Percentiles rank a stretch among this genome's conserved stretches.
These are phyloP conservation scores for Eucriotettix oculatus DNA, from an alignment of 2,888 invertebrate species.

Conservation along the genomic window DNA sequence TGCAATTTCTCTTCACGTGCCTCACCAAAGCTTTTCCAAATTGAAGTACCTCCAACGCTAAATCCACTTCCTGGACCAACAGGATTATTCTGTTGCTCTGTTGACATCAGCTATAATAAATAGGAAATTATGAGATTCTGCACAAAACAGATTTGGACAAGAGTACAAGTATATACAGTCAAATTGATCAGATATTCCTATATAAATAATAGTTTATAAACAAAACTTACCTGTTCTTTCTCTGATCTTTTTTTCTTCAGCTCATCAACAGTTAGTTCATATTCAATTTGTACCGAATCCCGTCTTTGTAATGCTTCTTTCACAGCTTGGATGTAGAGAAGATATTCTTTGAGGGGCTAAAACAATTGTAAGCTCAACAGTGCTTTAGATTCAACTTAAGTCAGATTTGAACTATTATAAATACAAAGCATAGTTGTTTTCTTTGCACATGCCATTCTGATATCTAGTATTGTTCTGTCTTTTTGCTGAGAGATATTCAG, in stretches of 20 bases:
- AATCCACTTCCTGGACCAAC: not conserved
- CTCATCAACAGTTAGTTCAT: slow-evolving; percentile 44
- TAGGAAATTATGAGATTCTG: not conserved
- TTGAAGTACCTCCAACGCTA: slow-evolving; percentile 8
- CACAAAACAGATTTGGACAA: too few relatives aligned
- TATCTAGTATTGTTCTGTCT: too few relatives aligned
- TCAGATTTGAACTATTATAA: too few relatives aligned
- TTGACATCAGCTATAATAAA: slow-evolving; percentile 1
- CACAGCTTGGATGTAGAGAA: slow-evolving; percentile 47
- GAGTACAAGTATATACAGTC: not conserved
- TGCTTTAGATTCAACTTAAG: too few relatives aligned
- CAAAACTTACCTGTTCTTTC: slow-evolving; percentile 36
- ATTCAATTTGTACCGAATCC: slow-evolving; percentile 45
- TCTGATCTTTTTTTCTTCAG: slow-evolving; percentile 40
- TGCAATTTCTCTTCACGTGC: slow-evolving; percentile 37
- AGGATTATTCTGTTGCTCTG: not conserved
- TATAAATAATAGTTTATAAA: not conserved
- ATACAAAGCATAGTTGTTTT: too few relatives aligned
- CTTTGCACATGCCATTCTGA: too few relatives aligned
- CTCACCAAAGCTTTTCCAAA: slow-evolving; percentile 39
- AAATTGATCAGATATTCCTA: not conserved
- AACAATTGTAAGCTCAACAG: not conserved
- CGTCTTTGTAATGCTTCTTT: slow-evolving; percentile 44
- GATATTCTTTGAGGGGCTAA: slow-evolving; percentile 39
- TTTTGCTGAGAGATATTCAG: too few relatives aligned